Percentiles rank a stretch among this genome's conserved stretches.
phyloP scores from a whole-genome alignment of 1,140 invertebrate species.

The Macrotrachela quadricornifera region DNA sequence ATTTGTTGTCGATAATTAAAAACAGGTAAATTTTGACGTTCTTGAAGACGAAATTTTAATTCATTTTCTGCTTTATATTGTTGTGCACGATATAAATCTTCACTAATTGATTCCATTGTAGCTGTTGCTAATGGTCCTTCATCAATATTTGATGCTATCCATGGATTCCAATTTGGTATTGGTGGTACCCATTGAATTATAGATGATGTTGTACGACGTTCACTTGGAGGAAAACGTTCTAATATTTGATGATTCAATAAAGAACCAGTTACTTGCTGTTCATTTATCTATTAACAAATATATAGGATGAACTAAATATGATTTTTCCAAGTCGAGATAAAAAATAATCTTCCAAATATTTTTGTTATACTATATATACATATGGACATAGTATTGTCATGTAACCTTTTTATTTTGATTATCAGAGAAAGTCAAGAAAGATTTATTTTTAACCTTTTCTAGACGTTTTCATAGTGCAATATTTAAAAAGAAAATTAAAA shows the following conservation, averaged over 20 bases:
- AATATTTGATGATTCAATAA: conserved; percentile 39
- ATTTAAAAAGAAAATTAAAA: no score
- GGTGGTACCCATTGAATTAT: conserved; percentile 87
- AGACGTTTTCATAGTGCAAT: no score
- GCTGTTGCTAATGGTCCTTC: conserved; percentile 61
- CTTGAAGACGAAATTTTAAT: neutral
- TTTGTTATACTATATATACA: no score
- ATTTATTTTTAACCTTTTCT: no score
- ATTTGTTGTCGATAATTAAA: conserved; percentile 52
- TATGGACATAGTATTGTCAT: no score
- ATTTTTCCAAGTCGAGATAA: no score
- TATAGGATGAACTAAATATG: no score
- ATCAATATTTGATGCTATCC: conserved; percentile 78
- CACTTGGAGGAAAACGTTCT: conserved; percentile 35
- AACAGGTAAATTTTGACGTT: conserved; percentile 50
- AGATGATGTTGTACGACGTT: conserved; percentile 37
- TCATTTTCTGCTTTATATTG: neutral
- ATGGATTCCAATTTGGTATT: conserved; percentile 81
- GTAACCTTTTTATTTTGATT: no score
- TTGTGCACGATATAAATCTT: neutral
- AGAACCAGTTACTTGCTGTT: conserved; percentile 30
- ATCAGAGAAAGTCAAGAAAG: no score
- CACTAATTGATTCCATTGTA: conserved; percentile 12
- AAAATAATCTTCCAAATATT: no score
- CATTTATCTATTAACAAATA: no score